phyloP scores from a whole-genome alignment of 2,888 invertebrate genomes.

The Mantis religiosa region DNA sequence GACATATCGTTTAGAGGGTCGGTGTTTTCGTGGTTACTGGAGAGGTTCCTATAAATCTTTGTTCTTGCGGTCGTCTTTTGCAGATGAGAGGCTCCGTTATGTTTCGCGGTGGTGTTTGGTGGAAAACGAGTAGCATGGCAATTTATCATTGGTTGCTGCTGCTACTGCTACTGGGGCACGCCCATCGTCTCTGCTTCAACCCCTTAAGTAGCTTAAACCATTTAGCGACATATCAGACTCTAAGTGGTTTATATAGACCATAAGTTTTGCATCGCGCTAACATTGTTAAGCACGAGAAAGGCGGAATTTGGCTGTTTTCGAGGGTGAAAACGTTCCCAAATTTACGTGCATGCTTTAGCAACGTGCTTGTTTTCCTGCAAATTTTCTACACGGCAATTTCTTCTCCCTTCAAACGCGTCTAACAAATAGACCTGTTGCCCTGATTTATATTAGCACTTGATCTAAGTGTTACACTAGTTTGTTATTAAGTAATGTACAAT shows the following conservation, averaged over 20 bases:
- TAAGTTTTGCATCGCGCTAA: neutral
- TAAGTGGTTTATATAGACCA: neutral
- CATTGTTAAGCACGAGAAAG: neutral
- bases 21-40: neutral
- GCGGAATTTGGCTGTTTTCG: neutral
- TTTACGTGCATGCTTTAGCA: no score
- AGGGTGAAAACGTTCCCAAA: neutral
- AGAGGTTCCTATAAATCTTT: neutral
- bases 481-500: no score
- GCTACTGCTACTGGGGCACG: neutral
- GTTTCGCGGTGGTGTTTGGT: neutral
- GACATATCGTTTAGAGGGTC: neutral
- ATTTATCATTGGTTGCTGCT: slow-evolving; percentile 7
- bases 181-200: neutral
- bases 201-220: slow-evolving; percentile 10
- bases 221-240: slow-evolving; percentile 8
- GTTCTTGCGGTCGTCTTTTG: neutral
- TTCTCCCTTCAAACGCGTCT: no score
- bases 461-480: no score
- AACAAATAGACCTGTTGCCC: no score
- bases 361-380: no score
- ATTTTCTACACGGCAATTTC: no score
- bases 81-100: neutral
- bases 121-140: neutral
- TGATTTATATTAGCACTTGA: no score